phyloP scores from a whole-genome alignment of 2,888 invertebrate genomes.

The Theretra japonica region DNA sequence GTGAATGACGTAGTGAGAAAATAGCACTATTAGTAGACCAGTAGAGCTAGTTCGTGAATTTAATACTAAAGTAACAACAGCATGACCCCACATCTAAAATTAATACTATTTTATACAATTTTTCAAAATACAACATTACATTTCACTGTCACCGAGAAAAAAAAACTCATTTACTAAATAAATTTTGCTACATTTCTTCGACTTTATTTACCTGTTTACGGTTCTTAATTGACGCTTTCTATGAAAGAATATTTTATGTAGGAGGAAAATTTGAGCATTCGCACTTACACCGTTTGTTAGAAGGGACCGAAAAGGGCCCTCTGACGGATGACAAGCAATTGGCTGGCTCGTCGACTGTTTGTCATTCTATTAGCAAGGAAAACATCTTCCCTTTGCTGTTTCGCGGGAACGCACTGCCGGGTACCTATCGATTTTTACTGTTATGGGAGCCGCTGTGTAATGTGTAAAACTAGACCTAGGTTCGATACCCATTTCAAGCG shows the following conservation, averaged over 20 bases:
- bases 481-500: too few relatives aligned
- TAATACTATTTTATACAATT: too few relatives aligned
- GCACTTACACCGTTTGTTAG: constrained; percentile 6
- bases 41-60: too few relatives aligned
- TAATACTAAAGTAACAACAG: too few relatives aligned
- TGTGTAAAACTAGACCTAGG: too few relatives aligned
- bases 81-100: too few relatives aligned
- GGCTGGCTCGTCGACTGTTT: constrained; percentile 64
- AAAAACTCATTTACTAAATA: too few relatives aligned
- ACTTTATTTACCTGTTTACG: background rate
- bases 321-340: constrained; percentile 72
- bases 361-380: constrained; percentile 76
- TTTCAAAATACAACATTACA: background rate
- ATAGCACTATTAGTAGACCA: too few relatives aligned
- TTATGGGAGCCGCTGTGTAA: background rate
- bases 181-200: background rate
- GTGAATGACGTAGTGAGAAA: too few relatives aligned
- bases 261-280: background rate
- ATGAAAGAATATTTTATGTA: background rate
- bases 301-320: constrained; percentile 56
- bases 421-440: background rate
- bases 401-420: constrained; percentile 14
- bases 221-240: background rate
- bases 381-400: constrained; percentile 58
- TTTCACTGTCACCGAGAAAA: too few relatives aligned